Evolutionary conservation across 2,113 vertebrate species (phyloP), one percentile per base, ranked within the genome.

Genomic region (Corythoichthys haematopterus): DNA sequence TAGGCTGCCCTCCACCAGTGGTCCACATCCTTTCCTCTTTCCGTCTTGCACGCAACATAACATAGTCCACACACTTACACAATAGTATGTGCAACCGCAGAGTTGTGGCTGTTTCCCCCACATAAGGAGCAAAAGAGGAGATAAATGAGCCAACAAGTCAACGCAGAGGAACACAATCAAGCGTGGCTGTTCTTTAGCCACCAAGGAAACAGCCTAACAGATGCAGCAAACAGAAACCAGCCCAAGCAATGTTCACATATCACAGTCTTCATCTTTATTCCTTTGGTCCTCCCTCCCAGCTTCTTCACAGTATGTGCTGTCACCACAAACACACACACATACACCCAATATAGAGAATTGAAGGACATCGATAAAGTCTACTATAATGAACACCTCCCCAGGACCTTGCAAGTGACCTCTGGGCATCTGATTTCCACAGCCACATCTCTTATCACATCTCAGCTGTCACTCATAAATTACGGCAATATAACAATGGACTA

Each of bases 361-460:
- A 88, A 87, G 83, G 83, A 82, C 82, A 80, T 81, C 70, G 70
- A 84, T 85, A 87, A 82, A 82, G 84, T 84, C 72, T 86, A 59
- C 62, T 52, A 70, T 78, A 82, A 85, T 84, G 80, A 83, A 84
- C 72, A 68, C 80, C 80, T 85, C 70, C 82, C 75, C 52, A 36
- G 69, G 80, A 85, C 83, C 87, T 90, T 86, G 79, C 68, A 64
- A 46, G 61, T 81, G 83, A 87, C 88, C 84, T 87, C 65, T 85
- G 71, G 67, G 68, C 77, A 78, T 78, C 74, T 7, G 80, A 80
- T 83, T 84, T 72, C 81, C 68, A 72, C 72, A 66, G 67, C 66
- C 76, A 78, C 76, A 87, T 86, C 80, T 79, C 81, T 80, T 76
- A 85, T 84, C 77, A 75, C 72, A 82, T 78, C 77, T 78, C 65